Base-by-base conservation (phyloP, 2,888 invertebrate genomes). In the Pseudolycoriella hygida region DNA sequence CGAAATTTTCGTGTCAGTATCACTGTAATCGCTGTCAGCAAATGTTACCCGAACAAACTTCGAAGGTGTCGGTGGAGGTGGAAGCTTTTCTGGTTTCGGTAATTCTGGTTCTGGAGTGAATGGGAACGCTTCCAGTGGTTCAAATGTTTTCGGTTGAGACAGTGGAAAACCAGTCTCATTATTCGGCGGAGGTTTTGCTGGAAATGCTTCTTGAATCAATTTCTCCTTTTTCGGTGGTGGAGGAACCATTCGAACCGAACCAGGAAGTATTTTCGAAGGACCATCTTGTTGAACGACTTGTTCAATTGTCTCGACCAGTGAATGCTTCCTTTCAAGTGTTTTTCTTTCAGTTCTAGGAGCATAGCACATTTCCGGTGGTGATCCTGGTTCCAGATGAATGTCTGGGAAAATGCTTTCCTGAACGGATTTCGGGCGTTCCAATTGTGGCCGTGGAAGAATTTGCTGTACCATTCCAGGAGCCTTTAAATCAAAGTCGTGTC, bases 1-100 rank as follows among this genome's bases (percentile, higher is more conserved):
- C 20, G 73, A 74, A 50, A 73, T 72, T 72, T 74, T 76, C 54
- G 74, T 76, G 58, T 80, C 79, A 47, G 77, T 78, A 57, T 79
- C 79, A 53, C 12, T 34, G 25, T 79, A 77, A 53, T 79, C 78
- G 50, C 77, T 77, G 53, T 76, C 77, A 30, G 68, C 67, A 51
- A 73, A 68, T 50, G 67, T 69, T 10, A 69, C 69, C 54, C 70
- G 73, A 2, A 69, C 58, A 51, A 76, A 70, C 52, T 73, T 76
- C 0, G 67, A 67, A 1, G 76, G 76, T 18, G 71, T 66, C 1
- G 74, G 69, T 3, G 73, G 72, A 18, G 73, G 70, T 4, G 72
- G 70, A 15, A 55, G 53, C 51, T 53, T 66, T 2, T 56, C 51
- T 10, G 57, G 55, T 52, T 48, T 63, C 3, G 56, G 62, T 52